A percentile compares a stretch with the other conserved stretches of the same genome.
phyloP scores from a whole-genome alignment of 2,888 invertebrate genomes.

The Aspidapion aeneum region DNA sequence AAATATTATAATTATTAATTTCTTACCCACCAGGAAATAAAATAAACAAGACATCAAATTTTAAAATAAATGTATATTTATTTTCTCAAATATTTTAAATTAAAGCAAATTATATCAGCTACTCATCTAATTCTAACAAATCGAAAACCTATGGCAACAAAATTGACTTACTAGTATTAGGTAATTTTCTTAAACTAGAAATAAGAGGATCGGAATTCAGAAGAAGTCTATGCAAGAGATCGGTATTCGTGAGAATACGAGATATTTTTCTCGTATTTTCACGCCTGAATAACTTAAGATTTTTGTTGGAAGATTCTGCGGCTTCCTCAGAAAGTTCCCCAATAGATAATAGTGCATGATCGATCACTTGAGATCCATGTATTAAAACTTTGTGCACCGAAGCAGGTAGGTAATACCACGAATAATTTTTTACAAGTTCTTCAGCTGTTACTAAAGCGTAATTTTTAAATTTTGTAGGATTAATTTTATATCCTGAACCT shows the following conservation, averaged over 20 bases:
- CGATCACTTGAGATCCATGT: constrained; percentile 14
- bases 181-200: constrained; percentile 3
- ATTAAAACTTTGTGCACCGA: constrained; percentile 13
- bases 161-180: neutral
- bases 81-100: too few relatives aligned
- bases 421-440: too few relatives aligned
- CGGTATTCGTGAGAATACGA: constrained; percentile 13
- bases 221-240: constrained; percentile 4
- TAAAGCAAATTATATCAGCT: too few relatives aligned
- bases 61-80: too few relatives aligned
- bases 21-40: too few relatives aligned
- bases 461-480: neutral
- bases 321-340: constrained; percentile 15
- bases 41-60: too few relatives aligned
- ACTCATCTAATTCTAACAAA: neutral
- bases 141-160: neutral
- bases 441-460: neutral
- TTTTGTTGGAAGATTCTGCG: constrained; percentile 5
- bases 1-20: too few relatives aligned
- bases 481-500: constrained; percentile 6
- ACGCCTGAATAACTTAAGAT: constrained; percentile 1
- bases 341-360: constrained; percentile 9
- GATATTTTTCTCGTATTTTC: constrained; percentile 10
- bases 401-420: constrained; percentile 2
- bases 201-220: constrained; percentile 1